These are phyloP conservation scores for Callaeas wilsoni DNA, from an alignment of 2,113 vertebrate genomes.

Conservation along the genomic window DNA sequence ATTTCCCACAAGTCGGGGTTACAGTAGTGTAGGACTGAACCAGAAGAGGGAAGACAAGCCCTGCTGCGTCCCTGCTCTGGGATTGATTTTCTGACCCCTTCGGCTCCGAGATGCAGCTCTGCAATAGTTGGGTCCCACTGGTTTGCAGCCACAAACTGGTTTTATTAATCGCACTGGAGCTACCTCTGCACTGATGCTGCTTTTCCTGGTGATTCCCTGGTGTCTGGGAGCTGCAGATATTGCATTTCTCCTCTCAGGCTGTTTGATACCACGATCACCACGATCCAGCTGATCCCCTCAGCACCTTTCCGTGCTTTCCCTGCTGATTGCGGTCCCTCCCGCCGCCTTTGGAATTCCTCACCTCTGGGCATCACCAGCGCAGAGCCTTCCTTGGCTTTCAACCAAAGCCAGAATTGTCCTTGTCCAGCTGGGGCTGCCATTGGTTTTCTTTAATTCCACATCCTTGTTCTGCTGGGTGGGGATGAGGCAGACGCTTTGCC, in stretches of 20 bases:
- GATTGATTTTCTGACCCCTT: no score
- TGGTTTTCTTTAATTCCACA: not conserved
- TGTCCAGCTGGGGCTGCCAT: not conserved
- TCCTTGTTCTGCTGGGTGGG: fast-evolving
- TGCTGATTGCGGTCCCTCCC: not conserved
- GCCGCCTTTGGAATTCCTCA: not conserved
- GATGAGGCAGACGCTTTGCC: not conserved
- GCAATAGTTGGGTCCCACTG: not conserved
- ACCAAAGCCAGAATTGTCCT: not conserved
- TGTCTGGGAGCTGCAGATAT: not conserved
- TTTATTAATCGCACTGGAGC: not conserved
- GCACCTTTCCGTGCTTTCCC: not conserved
- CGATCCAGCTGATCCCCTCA: not conserved
- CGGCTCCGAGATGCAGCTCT: not conserved
- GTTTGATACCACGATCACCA: not conserved
- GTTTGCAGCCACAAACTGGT: not conserved
- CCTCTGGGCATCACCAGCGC: not conserved
- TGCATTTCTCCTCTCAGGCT: not conserved
- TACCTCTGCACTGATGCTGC: not conserved
- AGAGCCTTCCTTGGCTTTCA: not conserved
- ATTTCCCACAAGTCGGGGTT: not conserved
- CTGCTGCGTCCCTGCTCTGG: not conserved
- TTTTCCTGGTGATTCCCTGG: not conserved
- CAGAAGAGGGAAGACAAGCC: not conserved
- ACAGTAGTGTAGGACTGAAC: fast-evolving